A percentile compares a stretch with the other conserved stretches of the same genome.
Evolutionary conservation across 2,888 invertebrate genomes (phyloP).

Genomic region (Autographa gamma): DNA sequence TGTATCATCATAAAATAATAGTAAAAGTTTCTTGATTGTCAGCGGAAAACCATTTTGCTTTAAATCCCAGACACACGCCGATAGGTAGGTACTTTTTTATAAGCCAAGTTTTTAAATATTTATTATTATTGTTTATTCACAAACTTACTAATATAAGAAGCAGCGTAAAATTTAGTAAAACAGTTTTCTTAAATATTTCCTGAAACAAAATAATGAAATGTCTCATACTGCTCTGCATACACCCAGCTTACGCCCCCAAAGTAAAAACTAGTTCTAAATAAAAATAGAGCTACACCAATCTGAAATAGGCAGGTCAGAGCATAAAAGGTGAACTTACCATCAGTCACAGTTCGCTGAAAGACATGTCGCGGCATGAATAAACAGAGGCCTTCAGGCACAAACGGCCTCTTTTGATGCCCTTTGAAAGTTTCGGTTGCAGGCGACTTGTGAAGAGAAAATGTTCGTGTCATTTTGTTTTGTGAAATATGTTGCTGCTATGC

Average conservation of each 20-base stretch:
- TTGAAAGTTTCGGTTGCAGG: constrained; percentile 10
- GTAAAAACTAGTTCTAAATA: constrained; percentile 20
- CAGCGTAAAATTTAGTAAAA: too few species aligned
- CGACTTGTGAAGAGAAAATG: constrained; percentile 14
- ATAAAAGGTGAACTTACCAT: constrained; percentile 45
- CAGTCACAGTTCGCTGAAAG: constrained; percentile 46
- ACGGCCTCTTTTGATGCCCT: constrained; percentile 30
- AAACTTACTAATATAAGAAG: too few species aligned
- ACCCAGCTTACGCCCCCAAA: too few species aligned
- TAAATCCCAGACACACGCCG: too few species aligned
- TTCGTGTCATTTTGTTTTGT: constrained; percentile 15
- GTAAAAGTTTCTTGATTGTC: too few species aligned
- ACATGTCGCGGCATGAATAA: constrained; percentile 50
- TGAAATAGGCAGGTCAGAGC: constrained; percentile 20
- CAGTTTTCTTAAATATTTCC: too few species aligned
- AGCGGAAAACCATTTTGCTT: too few species aligned
- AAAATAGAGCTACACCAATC: constrained; percentile 32
- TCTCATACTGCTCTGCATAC: too few species aligned
- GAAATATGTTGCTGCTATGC: background rate
- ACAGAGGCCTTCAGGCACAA: constrained; percentile 37
- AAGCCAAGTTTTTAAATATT: too few species aligned
- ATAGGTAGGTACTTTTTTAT: too few species aligned
- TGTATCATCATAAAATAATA: too few species aligned
- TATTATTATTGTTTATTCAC: too few species aligned
- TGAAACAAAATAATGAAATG: constrained; percentile 23